These are phyloP conservation scores for Tetramorium parvispinum DNA, from an alignment of 1,140 invertebrate genomes.

Conservation along the genomic window DNA sequence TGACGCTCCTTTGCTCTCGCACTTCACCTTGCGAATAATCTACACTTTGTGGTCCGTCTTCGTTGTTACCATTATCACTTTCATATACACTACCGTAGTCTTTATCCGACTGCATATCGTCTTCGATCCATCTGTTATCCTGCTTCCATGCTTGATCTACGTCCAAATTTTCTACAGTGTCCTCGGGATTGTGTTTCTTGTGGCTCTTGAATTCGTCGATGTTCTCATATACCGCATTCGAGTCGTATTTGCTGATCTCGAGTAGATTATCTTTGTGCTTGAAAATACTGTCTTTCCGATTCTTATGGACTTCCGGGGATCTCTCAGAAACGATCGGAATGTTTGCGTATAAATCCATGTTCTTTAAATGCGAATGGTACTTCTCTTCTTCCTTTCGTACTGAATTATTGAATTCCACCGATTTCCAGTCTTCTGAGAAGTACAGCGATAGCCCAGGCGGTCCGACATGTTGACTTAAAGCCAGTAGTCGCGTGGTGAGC, in stretches of 20 bases:
- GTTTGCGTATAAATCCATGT: constrained; percentile 44
- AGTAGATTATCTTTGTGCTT: constrained; percentile 55
- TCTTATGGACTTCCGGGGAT: constrained; percentile 59
- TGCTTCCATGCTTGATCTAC: constrained; percentile 61
- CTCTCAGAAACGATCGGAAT: constrained; percentile 64
- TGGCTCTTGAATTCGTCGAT: constrained; percentile 25
- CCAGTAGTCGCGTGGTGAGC: constrained; percentile 89
- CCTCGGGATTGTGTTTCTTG: constrained; percentile 39
- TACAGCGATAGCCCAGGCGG: constrained; percentile 88
- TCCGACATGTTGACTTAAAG: constrained; percentile 89
- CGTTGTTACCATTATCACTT: constrained; percentile 43
- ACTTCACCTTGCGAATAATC: constrained; percentile 71
- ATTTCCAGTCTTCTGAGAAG: constrained; percentile 81
- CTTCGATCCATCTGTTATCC: constrained; percentile 73
- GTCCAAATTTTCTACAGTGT: constrained; percentile 21
- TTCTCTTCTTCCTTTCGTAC: constrained; percentile 81
- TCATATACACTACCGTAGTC: constrained; percentile 78
- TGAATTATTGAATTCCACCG: constrained; percentile 84
- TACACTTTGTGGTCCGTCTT: constrained; percentile 59
- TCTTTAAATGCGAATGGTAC: constrained; percentile 75
- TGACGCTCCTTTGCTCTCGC: constrained; percentile 74
- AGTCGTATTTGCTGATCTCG: constrained; percentile 48
- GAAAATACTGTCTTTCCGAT: constrained; percentile 33
- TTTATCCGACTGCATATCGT: constrained; percentile 68
- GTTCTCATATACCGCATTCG: constrained; percentile 42